phyloP scores from a whole-genome alignment of 2,113 vertebrate species.

The Tachycineta bicolor region DNA sequence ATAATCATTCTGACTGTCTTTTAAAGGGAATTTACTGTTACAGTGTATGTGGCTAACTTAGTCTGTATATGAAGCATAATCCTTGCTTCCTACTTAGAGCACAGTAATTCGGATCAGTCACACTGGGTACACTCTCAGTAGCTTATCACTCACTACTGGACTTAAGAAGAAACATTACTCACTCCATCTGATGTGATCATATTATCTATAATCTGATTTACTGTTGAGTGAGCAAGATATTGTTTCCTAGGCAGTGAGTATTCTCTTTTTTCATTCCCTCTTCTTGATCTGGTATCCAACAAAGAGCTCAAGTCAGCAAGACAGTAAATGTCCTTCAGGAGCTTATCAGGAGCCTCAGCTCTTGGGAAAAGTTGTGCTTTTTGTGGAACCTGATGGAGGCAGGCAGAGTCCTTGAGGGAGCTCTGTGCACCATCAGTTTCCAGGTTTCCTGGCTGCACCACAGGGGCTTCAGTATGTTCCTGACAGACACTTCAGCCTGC shows the following conservation, averaged over 20 bases:
- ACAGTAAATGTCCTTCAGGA: not conserved
- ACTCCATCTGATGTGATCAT: not conserved
- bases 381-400: not conserved
- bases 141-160: not conserved
- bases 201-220: not conserved
- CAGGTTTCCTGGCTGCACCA: not conserved
- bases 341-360: not conserved
- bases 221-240: not conserved
- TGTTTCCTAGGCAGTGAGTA: not conserved
- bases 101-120: not conserved
- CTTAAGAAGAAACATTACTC: not conserved
- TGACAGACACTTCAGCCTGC: not conserved
- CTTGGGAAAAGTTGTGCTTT: not conserved
- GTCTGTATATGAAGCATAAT: not conserved
- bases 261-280: not conserved
- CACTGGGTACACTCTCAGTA: not conserved
- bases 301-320: not conserved
- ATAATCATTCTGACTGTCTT: not conserved
- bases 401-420: not conserved
- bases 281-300: not conserved
- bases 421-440: not conserved
- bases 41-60: not conserved
- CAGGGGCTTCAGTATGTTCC: fast-evolving
- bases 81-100: not conserved
- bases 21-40: not conserved